These are phyloP conservation scores for Mylabris sibirica DNA, from an alignment of 2,888 invertebrate species.

Conservation along the genomic window DNA sequence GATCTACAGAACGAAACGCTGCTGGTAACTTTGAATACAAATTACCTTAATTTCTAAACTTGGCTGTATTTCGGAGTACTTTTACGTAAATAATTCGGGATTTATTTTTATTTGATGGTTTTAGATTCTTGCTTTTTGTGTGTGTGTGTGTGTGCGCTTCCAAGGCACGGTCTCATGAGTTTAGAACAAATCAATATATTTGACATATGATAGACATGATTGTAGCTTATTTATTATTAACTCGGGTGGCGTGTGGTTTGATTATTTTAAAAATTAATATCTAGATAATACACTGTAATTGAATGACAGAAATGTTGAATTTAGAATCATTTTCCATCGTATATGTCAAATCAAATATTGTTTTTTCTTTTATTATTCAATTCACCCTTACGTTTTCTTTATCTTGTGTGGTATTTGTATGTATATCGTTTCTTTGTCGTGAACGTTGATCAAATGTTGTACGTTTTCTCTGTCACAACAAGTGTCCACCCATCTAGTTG, in stretches of 20 bases:
- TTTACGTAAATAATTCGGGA: slow-evolving; percentile 1
- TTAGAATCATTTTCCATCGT: slow-evolving; percentile 2
- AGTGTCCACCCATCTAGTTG: slow-evolving; percentile 45
- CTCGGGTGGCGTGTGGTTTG: background rate
- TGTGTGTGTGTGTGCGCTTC: background rate
- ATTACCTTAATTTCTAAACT: slow-evolving; percentile 5
- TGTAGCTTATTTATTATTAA: slow-evolving; percentile 3
- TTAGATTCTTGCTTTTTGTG: background rate
- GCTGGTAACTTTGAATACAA: background rate
- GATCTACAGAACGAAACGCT: background rate
- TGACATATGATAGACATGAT: slow-evolving; percentile 3
- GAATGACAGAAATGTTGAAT: background rate
- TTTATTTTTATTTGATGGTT: background rate
- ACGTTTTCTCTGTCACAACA: slow-evolving; percentile 40
- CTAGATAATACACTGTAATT: background rate
- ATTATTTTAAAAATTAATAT: background rate
- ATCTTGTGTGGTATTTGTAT: background rate
- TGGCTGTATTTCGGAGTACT: background rate
- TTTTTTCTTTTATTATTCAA: background rate
- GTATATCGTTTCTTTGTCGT: slow-evolving; percentile 19
- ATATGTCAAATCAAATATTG: slow-evolving; percentile 9
- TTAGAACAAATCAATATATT: background rate
- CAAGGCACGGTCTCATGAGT: background rate
- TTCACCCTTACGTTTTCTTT: background rate
- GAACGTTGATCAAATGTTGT: slow-evolving; percentile 25